These are phyloP conservation scores for Notarius lentiginosus DNA, from an alignment of 2,113 vertebrate genomes.

Conservation along the genomic window DNA sequence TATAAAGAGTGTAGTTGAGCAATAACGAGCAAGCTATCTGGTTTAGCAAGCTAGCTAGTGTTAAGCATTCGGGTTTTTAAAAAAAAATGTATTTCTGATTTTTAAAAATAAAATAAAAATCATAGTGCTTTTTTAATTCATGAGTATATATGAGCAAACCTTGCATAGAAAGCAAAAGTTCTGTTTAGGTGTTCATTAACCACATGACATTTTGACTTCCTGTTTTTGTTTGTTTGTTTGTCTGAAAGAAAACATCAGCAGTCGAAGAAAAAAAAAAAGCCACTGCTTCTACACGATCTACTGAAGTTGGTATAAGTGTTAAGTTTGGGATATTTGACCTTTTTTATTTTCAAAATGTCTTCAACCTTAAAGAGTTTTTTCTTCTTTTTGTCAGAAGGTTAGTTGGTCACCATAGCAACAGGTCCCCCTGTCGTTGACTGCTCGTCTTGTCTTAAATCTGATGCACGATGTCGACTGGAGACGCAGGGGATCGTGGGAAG, in stretches of 20 bases:
- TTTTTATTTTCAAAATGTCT: neutral
- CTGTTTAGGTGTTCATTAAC: neutral
- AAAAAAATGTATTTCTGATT: neutral
- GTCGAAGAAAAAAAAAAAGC: neutral
- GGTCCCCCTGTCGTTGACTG: neutral
- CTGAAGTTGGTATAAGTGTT: neutral
- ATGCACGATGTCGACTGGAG: slow-evolving; percentile 69
- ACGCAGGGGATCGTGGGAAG: slow-evolving; percentile 66
- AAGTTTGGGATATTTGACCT: neutral
- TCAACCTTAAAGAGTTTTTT: neutral
- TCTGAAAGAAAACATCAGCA: neutral
- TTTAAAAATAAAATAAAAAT: neutral
- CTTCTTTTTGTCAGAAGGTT: slow-evolving; percentile 12
- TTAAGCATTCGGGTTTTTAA: neutral
- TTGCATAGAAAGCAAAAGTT: neutral
- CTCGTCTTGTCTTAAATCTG: neutral
- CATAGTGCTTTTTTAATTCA: neutral
- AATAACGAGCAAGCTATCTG: neutral
- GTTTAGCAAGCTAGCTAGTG: neutral
- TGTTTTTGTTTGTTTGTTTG: neutral
- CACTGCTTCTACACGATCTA: neutral
- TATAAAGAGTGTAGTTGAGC: neutral
- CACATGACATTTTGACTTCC: too few relatives aligned
- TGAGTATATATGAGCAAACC: neutral
- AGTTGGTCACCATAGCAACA: neutral